Percentiles rank a stretch among this genome's conserved stretches.
These are phyloP conservation scores for Pararge aegeria DNA, from an alignment of 1,140 invertebrate genomes.

Conservation along the genomic window DNA sequence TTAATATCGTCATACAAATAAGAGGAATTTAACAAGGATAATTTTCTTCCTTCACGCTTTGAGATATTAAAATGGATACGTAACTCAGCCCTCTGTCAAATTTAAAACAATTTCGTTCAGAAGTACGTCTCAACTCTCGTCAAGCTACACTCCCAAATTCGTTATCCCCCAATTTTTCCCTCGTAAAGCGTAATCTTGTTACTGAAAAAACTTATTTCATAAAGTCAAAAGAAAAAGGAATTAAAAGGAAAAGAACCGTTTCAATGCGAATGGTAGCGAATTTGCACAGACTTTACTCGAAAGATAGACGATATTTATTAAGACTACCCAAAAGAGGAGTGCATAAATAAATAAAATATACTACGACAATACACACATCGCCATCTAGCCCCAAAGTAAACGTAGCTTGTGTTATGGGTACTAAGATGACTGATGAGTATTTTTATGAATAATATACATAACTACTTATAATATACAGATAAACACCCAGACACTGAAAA, in stretches of 20 bases:
- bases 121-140: not conserved
- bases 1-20: too few species aligned
- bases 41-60: not conserved
- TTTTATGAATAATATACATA: too few species aligned
- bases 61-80: not conserved
- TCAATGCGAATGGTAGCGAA: slow-evolving; percentile 22
- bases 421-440: too few species aligned
- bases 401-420: too few species aligned
- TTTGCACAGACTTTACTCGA: slow-evolving; percentile 17
- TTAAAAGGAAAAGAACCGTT: slow-evolving; percentile 44
- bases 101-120: slow-evolving; percentile 5
- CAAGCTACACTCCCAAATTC: slow-evolving; percentile 4
- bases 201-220: slow-evolving; percentile 70
- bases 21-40: not conserved
- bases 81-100: not conserved
- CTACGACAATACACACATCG: too few species aligned
- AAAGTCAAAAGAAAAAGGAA: slow-evolving; percentile 50
- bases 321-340: too few species aligned
- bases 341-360: too few species aligned
- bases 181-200: slow-evolving; percentile 72
- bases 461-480: too few species aligned
- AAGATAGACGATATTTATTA: not conserved
- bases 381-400: too few species aligned
- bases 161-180: slow-evolving; percentile 49
- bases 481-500: too few species aligned